Percentiles rank a stretch among this genome's conserved stretches.
phyloP scores from a whole-genome alignment of 2,888 invertebrate species.

The Tenthredo distinguenda region DNA sequence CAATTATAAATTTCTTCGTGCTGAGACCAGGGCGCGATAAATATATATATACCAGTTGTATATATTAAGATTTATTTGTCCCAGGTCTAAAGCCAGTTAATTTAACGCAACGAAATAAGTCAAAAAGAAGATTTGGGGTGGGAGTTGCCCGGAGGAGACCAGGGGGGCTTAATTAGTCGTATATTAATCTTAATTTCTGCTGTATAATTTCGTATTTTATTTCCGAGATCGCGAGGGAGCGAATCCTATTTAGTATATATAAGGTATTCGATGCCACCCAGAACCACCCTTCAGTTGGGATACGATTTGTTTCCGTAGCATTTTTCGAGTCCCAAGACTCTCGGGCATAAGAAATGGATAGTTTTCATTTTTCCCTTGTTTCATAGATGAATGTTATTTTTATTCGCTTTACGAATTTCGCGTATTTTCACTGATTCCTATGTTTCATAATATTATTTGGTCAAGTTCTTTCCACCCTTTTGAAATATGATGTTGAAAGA shows the following conservation, averaged over 20 bases:
- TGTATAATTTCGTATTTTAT: constrained; percentile 52
- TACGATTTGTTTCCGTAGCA: not conserved
- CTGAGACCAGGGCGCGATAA: constrained; percentile 30
- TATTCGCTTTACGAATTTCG: not conserved
- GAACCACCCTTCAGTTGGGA: not conserved
- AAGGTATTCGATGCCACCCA: not conserved
- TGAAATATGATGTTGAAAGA: not conserved
- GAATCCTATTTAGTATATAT: constrained; percentile 1
- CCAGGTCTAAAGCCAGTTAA: constrained; percentile 49
- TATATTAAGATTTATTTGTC: constrained; percentile 51
- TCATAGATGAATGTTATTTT: not conserved
- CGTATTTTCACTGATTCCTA: not conserved
- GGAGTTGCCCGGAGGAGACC: constrained; percentile 40
- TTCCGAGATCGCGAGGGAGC: constrained; percentile 15
- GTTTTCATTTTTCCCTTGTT: not conserved
- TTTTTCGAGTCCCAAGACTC: not conserved
- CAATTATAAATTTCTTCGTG: constrained; percentile 26
- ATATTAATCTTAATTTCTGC: constrained; percentile 55
- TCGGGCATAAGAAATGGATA: not conserved
- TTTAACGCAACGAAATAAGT: constrained; percentile 52
- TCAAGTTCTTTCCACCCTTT: not conserved
- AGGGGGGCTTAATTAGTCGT: constrained; percentile 52
- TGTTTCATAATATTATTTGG: not conserved
- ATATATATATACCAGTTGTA: constrained; percentile 18
- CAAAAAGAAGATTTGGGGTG: constrained; percentile 42